Percentiles rank a stretch among this genome's conserved stretches.
phyloP scores from a whole-genome alignment of 2,888 invertebrate species.

The Andricus quercusramuli region DNA sequence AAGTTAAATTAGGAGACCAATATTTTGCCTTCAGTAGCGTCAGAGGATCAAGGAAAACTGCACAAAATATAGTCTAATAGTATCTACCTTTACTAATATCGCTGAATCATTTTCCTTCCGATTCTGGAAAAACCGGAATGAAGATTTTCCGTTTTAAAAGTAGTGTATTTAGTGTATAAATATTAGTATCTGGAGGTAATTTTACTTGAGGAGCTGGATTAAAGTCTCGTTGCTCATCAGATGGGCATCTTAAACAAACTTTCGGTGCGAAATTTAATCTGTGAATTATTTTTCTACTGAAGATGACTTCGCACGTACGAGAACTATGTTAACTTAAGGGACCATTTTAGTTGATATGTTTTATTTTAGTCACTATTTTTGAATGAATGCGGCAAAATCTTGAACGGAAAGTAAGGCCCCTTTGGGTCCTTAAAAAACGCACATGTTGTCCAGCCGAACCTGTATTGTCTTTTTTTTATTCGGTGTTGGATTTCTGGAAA shows the following conservation, averaged over 20 bases:
- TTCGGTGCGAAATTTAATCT: not conserved
- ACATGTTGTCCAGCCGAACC: slow-evolving; percentile 87
- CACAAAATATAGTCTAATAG: not conserved
- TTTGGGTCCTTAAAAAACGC: slow-evolving; percentile 86
- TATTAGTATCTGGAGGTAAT: not conserved
- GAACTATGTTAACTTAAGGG: slow-evolving; percentile 89
- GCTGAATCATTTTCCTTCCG: not conserved
- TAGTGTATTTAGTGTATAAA: not conserved
- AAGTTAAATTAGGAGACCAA: not conserved
- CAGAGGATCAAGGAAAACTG: slow-evolving; percentile 15
- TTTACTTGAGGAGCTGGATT: not conserved
- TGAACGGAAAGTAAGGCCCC: no score
- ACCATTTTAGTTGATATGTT: no score
- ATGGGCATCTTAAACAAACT: slow-evolving; percentile 16
- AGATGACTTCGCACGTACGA: slow-evolving; percentile 79
- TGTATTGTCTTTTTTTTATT: slow-evolving; percentile 90
- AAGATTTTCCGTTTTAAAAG: not conserved
- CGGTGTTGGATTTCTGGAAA: slow-evolving; percentile 88
- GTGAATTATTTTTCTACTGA: not conserved
- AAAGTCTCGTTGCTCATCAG: not conserved
- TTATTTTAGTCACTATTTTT: slow-evolving; percentile 88
- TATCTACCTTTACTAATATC: not conserved
- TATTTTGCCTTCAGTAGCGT: not conserved
- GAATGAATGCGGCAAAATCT: no score
- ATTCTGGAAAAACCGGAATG: not conserved